A percentile compares a stretch with the other conserved stretches of the same genome.
These are phyloP conservation scores for Tapirus terrestris DNA, from an alignment of 2,113 vertebrate genomes.

Conservation along the genomic window DNA sequence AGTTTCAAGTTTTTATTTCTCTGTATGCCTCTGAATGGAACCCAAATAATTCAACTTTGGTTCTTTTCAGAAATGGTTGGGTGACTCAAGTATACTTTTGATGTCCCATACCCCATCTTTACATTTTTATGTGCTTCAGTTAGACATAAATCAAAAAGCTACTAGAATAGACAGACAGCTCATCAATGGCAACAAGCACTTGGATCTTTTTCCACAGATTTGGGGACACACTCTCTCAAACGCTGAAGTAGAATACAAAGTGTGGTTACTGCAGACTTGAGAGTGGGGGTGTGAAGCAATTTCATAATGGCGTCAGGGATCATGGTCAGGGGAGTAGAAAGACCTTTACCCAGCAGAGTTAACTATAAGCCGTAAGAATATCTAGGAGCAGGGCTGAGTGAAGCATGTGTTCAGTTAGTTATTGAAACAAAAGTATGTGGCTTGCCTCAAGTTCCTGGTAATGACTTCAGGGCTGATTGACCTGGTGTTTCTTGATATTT, in stretches of 20 bases:
- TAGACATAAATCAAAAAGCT: neutral
- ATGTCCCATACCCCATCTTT: neutral
- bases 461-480: constrained; percentile 48
- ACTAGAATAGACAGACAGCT: neutral
- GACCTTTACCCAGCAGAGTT: constrained; percentile 49
- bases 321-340: neutral
- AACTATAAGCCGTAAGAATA: constrained; percentile 54
- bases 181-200: neutral
- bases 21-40: neutral
- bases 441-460: constrained; percentile 50
- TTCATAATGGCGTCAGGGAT: neutral
- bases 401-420: constrained; percentile 53
- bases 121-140: neutral
- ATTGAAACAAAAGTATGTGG: constrained; percentile 58
- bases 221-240: neutral
- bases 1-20: constrained; percentile 41
- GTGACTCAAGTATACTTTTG: neutral
- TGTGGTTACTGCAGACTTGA: neutral
- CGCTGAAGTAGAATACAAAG: neutral
- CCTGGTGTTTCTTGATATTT: constrained; percentile 55
- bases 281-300: neutral
- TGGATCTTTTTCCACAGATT: neutral
- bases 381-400: neutral
- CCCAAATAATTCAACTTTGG: constrained; percentile 4
- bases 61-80: constrained; percentile 33